phyloP scores from a whole-genome alignment of 2,888 invertebrate species.

The Dione juno region DNA sequence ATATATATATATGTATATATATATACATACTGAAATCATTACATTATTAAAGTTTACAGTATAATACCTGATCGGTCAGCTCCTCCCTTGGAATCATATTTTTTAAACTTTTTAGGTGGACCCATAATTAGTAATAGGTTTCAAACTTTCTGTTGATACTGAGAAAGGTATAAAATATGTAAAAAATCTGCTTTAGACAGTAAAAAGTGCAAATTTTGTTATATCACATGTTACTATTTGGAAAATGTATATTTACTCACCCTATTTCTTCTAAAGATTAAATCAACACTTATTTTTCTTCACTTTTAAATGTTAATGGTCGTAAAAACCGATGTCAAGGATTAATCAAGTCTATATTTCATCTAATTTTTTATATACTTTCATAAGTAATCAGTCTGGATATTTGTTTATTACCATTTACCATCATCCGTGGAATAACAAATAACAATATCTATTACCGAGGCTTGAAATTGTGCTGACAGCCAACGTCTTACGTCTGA shows the following conservation, averaged over 20 bases:
- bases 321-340: not conserved
- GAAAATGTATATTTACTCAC: not conserved
- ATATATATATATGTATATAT: no score
- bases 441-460: no score
- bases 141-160: not conserved
- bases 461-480: no score
- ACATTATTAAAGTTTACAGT: no score
- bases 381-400: not conserved
- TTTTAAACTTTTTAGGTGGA: conserved; percentile 77
- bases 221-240: not conserved
- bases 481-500: no score
- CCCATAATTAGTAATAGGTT: conserved; percentile 61
- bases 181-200: not conserved
- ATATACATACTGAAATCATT: no score
- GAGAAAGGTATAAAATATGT: not conserved
- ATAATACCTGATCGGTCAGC: conserved; percentile 71
- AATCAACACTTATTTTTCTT: not conserved
- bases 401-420: no score
- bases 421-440: no score
- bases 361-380: not conserved
- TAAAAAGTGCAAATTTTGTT: not conserved
- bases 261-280: not conserved
- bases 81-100: conserved; percentile 75
- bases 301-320: not conserved
- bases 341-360: not conserved